These are phyloP conservation scores for Ptilonorhynchus violaceus DNA, from an alignment of 2,113 vertebrate species.

Conservation along the genomic window DNA sequence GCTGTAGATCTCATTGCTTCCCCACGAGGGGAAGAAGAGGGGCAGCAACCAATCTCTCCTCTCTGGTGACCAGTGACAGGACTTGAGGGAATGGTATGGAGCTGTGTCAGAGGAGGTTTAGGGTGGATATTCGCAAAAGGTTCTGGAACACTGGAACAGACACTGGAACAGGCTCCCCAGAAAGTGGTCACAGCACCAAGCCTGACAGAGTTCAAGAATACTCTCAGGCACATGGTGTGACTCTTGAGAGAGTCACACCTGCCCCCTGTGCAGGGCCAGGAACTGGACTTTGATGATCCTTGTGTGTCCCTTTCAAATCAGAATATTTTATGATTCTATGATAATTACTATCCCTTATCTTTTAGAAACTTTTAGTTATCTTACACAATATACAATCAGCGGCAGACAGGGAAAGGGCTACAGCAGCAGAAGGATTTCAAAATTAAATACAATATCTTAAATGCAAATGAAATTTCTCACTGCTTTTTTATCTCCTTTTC, in stretches of 20 bases:
- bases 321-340: neutral
- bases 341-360: neutral
- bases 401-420: neutral
- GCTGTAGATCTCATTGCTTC: neutral
- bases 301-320: neutral
- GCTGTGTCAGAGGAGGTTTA: neutral
- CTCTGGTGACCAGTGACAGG: neutral
- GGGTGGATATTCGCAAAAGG: neutral
- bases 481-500: neutral
- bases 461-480: neutral
- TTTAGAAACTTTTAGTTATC: neutral
- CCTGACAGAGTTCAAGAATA: neutral
- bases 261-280: neutral
- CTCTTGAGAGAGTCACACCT: too few relatives aligned
- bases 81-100: neutral
- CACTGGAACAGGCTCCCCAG: neutral
- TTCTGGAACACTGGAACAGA: neutral
- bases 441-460: neutral
- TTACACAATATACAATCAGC: neutral
- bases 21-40: neutral
- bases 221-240: neutral
- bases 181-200: neutral
- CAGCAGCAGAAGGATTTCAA: neutral
- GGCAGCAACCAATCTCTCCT: neutral
- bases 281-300: rapidly evolving